Conservation (phyloP, 2,888 invertebrate species). For the Escarpia spicata region DNA sequence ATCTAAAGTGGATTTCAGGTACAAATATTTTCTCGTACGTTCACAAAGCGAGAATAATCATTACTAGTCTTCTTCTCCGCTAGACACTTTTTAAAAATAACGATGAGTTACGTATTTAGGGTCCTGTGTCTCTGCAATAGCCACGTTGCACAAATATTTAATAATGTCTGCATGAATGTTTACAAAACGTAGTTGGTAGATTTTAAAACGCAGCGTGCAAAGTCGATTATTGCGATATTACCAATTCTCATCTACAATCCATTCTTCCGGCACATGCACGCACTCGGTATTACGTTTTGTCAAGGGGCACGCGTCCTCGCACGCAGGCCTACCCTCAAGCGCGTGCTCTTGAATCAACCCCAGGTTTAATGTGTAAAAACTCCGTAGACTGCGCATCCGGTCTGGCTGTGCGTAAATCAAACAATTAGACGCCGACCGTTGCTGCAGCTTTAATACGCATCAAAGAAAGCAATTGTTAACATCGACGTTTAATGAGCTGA, state of each 20-base stretch:
- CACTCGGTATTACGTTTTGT: background rate
- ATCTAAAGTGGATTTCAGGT: too few species aligned
- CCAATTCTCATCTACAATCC: background rate
- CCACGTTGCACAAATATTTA: background rate
- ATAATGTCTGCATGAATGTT: background rate
- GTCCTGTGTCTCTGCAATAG: background rate
- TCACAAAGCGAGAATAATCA: background rate
- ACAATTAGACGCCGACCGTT: background rate
- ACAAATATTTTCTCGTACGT: background rate
- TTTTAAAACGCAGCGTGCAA: background rate
- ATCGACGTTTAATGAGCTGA: background rate
- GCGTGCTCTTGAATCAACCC: background rate
- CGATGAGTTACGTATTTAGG: background rate
- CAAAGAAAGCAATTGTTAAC: background rate
- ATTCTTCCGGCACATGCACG: background rate
- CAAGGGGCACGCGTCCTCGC: background rate
- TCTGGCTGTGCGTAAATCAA: background rate
- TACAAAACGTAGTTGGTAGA: background rate
- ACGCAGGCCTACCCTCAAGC: background rate
- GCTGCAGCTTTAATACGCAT: background rate
- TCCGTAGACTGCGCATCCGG: background rate
- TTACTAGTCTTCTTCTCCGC: background rate
- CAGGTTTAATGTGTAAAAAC: background rate
- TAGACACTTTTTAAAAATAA: background rate
- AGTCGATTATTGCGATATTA: background rate